A percentile compares a stretch with the other conserved stretches of the same genome.
These are phyloP conservation scores for Taeniopygia guttata DNA, from an alignment of 2,797 vertebrate genomes.

Conservation along the genomic window DNA sequence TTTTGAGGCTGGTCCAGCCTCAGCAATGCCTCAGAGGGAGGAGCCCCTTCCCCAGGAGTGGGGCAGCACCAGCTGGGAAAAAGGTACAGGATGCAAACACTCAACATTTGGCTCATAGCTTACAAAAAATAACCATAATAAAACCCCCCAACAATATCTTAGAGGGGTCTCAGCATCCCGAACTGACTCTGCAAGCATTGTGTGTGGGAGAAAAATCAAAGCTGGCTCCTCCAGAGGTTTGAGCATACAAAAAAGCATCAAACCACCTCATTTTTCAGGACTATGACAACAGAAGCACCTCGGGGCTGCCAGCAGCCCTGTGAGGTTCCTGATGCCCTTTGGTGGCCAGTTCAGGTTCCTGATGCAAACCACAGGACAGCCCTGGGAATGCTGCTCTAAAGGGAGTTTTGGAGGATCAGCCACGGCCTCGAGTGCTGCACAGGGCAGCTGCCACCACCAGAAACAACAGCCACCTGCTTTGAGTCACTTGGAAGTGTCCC, in stretches of 20 bases:
- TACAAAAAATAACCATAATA: not conserved
- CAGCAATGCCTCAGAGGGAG: not conserved
- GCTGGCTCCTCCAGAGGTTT: not conserved
- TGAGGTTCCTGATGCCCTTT: not conserved
- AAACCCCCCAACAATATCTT: not conserved
- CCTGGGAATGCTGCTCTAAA: rapidly evolving
- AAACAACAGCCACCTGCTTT: not conserved
- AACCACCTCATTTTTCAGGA: not conserved
- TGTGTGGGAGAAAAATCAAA: not conserved
- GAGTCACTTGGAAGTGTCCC: rapidly evolving
- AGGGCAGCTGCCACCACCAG: not conserved
- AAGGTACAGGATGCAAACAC: not conserved
- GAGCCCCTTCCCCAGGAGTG: not conserved
- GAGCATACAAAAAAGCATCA: not conserved
- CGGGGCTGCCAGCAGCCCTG: rapidly evolving
- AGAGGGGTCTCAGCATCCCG: not conserved
- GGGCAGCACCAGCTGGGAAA: not conserved
- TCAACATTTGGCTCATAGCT: not conserved
- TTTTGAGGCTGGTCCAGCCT: not conserved
- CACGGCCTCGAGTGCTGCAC: not conserved
- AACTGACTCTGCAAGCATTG: not conserved
- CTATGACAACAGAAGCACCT: not conserved
- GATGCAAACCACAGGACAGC: not conserved
- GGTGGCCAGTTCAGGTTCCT: not conserved
- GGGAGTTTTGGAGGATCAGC: not conserved